Conservation (phyloP, 1,140 invertebrate genomes). For the Conus ventricosus region DNA sequence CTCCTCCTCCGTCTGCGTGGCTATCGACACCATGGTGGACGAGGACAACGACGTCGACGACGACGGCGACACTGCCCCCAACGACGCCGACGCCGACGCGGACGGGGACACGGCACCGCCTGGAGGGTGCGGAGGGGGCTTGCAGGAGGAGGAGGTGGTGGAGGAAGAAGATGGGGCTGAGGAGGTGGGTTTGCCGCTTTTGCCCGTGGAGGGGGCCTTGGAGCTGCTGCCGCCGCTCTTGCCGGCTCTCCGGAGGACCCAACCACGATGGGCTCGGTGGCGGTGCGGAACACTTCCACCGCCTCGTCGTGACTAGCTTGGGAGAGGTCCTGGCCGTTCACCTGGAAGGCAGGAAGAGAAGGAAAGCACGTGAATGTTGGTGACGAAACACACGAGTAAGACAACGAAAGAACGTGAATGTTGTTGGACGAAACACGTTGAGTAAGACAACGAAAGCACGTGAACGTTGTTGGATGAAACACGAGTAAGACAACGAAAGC, state of each 20-base stretch:
- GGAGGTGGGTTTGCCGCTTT: background rate
- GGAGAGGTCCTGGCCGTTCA: constrained; percentile 84
- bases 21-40: constrained; percentile 68
- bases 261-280: constrained; percentile 84
- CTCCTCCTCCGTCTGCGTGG: constrained; percentile 73
- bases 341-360: constrained; percentile 73
- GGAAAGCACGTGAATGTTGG: background rate
- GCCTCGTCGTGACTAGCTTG: constrained; percentile 82
- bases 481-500: background rate
- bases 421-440: background rate
- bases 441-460: background rate
- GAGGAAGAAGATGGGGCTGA: constrained; percentile 14
- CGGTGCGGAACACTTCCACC: constrained; percentile 82
- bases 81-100: background rate
- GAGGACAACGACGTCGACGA: constrained; percentile 26
- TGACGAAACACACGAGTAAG: constrained; percentile 13
- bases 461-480: background rate
- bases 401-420: background rate
- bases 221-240: constrained; percentile 34
- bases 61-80: background rate
- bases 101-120: background rate
- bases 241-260: constrained; percentile 79
- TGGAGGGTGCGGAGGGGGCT: background rate
- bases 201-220: background rate
- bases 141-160: background rate